These are phyloP conservation scores for Paraescarpia echinospica DNA, from an alignment of 1,140 invertebrate species.

Conservation along the genomic window DNA sequence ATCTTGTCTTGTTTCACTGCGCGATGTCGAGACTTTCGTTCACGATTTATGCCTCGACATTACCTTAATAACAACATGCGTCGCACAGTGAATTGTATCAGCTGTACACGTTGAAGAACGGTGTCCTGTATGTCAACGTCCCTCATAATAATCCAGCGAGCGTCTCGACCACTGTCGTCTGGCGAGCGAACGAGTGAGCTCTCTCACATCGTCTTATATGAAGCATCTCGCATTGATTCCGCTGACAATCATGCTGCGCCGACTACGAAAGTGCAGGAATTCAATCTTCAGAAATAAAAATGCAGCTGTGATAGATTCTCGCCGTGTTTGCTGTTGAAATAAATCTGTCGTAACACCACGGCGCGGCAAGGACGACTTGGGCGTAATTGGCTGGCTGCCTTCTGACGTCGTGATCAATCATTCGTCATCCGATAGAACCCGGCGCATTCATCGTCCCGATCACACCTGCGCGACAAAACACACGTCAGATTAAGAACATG, in stretches of 20 bases:
- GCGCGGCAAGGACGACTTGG: background rate
- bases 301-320: background rate
- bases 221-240: background rate
- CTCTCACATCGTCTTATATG: background rate
- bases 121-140: background rate
- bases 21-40: background rate
- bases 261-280: background rate
- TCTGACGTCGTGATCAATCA: background rate
- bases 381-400: background rate
- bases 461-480: background rate
- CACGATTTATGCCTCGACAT: background rate
- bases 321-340: background rate
- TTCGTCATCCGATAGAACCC: background rate
- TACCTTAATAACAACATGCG: background rate
- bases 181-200: too few species aligned
- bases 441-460: background rate
- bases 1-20: background rate
- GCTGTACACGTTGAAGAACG: background rate
- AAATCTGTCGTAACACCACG: background rate
- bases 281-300: background rate
- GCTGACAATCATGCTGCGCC: background rate
- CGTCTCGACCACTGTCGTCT: background rate
- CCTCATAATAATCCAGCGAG: background rate
- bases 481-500: background rate
- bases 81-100: background rate